These are phyloP conservation scores for Stictocephala bisonia DNA, from an alignment of 2,888 invertebrate genomes.

Conservation along the genomic window DNA sequence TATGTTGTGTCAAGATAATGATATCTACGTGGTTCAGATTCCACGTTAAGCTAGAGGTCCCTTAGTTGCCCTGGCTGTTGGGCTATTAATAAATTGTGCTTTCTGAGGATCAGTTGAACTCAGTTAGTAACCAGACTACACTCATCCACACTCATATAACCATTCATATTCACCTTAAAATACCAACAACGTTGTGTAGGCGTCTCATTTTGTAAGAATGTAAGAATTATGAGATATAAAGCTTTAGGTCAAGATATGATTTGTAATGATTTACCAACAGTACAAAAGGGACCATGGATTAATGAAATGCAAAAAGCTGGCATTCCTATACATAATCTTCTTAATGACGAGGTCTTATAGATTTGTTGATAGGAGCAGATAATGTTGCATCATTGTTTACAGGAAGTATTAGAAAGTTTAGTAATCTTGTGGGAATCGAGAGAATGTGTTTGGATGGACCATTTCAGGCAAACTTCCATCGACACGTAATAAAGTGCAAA, in stretches of 20 bases:
- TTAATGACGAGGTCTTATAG: conserved; percentile 11
- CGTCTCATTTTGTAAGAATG: too few relatives aligned
- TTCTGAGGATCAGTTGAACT: too few relatives aligned
- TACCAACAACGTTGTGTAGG: too few relatives aligned
- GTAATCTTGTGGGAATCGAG: neutral
- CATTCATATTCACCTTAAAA: too few relatives aligned
- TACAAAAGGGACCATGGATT: neutral
- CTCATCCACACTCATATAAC: too few relatives aligned
- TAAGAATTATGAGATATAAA: too few relatives aligned
- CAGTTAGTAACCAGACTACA: too few relatives aligned
- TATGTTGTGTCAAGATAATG: neutral
- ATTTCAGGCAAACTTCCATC: neutral
- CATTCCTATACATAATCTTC: neutral
- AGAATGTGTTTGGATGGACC: conserved; percentile 16
- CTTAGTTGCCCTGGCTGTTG: too few relatives aligned
- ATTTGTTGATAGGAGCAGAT: conserved; percentile 7
- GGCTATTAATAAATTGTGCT: too few relatives aligned
- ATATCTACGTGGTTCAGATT: neutral
- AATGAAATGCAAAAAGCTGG: too few relatives aligned
- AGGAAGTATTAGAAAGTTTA: neutral
- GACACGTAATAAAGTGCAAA: neutral
- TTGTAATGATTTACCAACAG: neutral
- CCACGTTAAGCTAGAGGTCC: too few relatives aligned
- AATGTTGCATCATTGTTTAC: neutral
- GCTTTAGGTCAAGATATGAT: neutral